Base-by-base conservation (phyloP, 2,888 invertebrate genomes). In the Sacculina carcini region DNA sequence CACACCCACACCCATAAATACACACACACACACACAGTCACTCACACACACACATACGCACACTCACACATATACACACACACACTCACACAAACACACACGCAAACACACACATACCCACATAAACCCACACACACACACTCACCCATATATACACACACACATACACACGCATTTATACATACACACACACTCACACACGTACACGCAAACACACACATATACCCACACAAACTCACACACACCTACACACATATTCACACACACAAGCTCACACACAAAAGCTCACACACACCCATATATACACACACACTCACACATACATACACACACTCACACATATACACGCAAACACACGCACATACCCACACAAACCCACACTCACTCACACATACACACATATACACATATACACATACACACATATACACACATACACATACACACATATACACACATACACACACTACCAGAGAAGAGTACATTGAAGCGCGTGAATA, bases 161-260 rank as follows among this genome's bases (percentile, higher is more conserved):
- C n/a, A n/a, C n/a, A n/a, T 48, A 48, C 19, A 48, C 34, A 32
- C 34, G 34, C 34, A 48, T 48, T 21, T 32, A 48, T 32, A 48
- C 24, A 48, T n/a, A n/a, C n/a, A n/a, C n/a, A n/a, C n/a, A n/a
- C n/a, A n/a, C n/a, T n/a, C n/a, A n/a, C n/a, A n/a, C n/a, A n/a
- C 24, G 34, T 32, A 48, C 24, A 48, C 24, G 34, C 24, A 48
- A 21, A 48, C n/a, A n/a, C n/a, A n/a, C n/a, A n/a, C n/a, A n/a
- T n/a, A n/a, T n/a, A n/a, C n/a, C n/a, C n/a, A n/a, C n/a, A n/a
- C n/a, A n/a, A n/a, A n/a, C n/a, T n/a, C n/a, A n/a, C n/a, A n/a
- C n/a, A n/a, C n/a, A n/a, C 24, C 31, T 32, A 34, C 16, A 36
- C 16, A 34, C 28, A 49, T 36, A 49, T 36, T 23, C 21, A 49